Percentiles rank a stretch among this genome's conserved stretches.
phyloP scores from a whole-genome alignment of 2,113 vertebrate species.

The Vulpes lagopus region DNA sequence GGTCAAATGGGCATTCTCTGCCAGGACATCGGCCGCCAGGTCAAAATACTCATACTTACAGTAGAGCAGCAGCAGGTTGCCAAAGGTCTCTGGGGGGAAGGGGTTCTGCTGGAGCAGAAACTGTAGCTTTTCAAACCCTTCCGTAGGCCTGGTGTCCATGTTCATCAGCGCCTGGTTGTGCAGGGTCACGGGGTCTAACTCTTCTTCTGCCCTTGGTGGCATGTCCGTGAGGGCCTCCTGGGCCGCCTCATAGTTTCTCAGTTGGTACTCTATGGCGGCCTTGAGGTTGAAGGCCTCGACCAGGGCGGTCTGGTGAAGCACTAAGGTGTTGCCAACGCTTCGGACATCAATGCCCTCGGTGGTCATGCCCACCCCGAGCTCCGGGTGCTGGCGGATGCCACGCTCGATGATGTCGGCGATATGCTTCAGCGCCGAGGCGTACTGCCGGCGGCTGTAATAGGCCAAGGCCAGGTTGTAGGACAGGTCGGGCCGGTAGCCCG shows the following conservation, averaged over 20 bases:
- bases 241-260: slow-evolving; percentile 92
- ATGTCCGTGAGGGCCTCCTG: slow-evolving; percentile 96
- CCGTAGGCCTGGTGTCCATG: slow-evolving; percentile 94
- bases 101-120: slow-evolving; percentile 97
- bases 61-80: slow-evolving; percentile 96
- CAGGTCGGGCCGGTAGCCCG: slow-evolving; percentile 93
- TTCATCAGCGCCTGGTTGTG: slow-evolving; percentile 98
- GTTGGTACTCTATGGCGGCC: slow-evolving; percentile 96
- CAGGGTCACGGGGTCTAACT: slow-evolving; percentile 96
- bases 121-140: slow-evolving; percentile 97
- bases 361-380: slow-evolving; percentile 95
- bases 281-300: slow-evolving; percentile 99
- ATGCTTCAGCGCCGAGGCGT: slow-evolving; percentile 91
- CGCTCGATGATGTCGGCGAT: slow-evolving; percentile 94
- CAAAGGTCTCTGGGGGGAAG: slow-evolving; percentile 96
- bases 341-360: slow-evolving; percentile 95
- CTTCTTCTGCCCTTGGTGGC: slow-evolving; percentile 95
- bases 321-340: slow-evolving; percentile 96
- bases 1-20: slow-evolving; percentile 97
- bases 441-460: slow-evolving; percentile 93
- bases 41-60: slow-evolving; percentile 95
- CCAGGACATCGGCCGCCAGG: slow-evolving; percentile 96
- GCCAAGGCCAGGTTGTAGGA: slow-evolving; percentile 96
- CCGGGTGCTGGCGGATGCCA: slow-evolving; percentile 95
- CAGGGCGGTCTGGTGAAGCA: slow-evolving; percentile 95